Base-by-base conservation (phyloP, 2,113 vertebrate genomes). In the Tringa solitaria region DNA sequence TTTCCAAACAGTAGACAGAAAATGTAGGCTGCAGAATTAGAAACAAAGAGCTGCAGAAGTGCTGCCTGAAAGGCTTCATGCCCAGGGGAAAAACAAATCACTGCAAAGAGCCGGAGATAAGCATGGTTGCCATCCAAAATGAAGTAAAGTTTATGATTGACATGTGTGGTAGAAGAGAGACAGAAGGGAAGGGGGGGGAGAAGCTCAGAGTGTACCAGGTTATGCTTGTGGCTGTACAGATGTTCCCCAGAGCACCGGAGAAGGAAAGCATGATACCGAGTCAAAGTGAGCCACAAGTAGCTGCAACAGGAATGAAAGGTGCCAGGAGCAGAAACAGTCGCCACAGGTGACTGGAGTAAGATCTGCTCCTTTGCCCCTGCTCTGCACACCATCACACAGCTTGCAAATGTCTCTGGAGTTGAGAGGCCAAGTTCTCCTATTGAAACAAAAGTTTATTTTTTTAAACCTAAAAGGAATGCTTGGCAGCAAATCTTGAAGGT, bases 281-380 rank as follows among this genome's bases (percentile, higher is more conserved):
- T 6, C 24, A 57, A 73, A 85, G 39, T 7, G 61, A 85, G 23
- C 12, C 54, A 53, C 6, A n/a, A 51, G 37, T 12, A 73, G 59
- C 43, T 86, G 37, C 28, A 73, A 60, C 7, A 61, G 30, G 15
- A 90, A 56, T 30, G 39, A 61, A 68, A 87, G 37, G 32, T n/a
- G 14, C 15, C 4, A 4, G n/a, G 24, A 83, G 41, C 12, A 86
- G 48, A 68, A 87, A 76, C 0, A 4, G 41, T 11, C 0, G 0
- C 23, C 19, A 56, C 14, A 50, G 28, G 10, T 70, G 37, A 78
- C 45, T 33, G 45, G 23, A 70, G 37, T 16, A 90, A 30, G 48
- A 82, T 23, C 10, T 4, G 20, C 33, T 39, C 13, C 54, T 88
- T 63, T 74, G 32, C 4, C 26, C 7, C 35, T 46, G 28, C 50